phyloP scores from a whole-genome alignment of 2,113 vertebrate genomes.

The Pampusana beccarii region DNA sequence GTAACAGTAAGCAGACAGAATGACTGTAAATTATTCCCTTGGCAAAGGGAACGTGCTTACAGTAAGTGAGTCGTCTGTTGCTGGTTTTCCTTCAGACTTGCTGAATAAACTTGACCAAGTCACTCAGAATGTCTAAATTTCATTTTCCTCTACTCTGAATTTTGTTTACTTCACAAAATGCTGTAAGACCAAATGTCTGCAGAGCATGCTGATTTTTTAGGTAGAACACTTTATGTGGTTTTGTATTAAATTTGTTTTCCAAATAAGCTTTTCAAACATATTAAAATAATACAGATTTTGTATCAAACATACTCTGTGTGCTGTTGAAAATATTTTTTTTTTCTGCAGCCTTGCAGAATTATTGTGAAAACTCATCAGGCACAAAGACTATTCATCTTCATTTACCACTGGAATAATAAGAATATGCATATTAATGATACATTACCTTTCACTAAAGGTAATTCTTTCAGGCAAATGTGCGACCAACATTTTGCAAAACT shows the following conservation, averaged over 20 bases:
- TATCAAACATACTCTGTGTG: neutral
- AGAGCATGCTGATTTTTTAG: neutral
- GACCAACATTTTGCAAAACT: neutral
- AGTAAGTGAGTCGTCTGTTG: neutral
- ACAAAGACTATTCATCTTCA: neutral
- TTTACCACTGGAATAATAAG: neutral
- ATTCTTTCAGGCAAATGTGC: neutral
- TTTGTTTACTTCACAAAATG: neutral
- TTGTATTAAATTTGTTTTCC: neutral
- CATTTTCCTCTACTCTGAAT: neutral
- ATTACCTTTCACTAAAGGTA: neutral
- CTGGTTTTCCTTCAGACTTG: neutral
- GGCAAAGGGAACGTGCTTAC: neutral
- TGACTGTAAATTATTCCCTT: neutral
- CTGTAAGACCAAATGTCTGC: neutral
- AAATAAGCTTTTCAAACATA: neutral
- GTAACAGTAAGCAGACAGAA: neutral
- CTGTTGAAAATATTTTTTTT: neutral
- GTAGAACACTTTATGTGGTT: neutral
- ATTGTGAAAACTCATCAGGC: neutral
- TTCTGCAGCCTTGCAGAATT: neutral
- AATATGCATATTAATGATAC: neutral
- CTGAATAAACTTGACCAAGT: neutral
- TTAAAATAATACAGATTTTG: neutral
- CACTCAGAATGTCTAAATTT: neutral